These are phyloP conservation scores for Squalus acanthias DNA, from an alignment of 2,797 vertebrate species.

Conservation along the genomic window DNA sequence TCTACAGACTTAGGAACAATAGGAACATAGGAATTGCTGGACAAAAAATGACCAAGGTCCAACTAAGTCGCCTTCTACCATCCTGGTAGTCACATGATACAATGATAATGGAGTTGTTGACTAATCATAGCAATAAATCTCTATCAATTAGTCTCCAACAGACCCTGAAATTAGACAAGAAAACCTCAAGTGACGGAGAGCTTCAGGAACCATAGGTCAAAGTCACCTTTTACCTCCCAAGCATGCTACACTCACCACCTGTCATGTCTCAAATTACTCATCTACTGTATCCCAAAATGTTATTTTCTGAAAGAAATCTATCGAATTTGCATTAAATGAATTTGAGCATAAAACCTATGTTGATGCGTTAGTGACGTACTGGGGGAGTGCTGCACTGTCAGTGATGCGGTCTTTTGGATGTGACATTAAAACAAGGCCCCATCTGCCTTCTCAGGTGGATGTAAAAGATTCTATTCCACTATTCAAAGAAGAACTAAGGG, in stretches of 20 bases:
- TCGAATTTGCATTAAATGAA: background rate
- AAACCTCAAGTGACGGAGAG: too few relatives aligned
- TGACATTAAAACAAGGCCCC: background rate
- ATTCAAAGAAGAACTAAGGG: background rate
- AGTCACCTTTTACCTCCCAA: background rate
- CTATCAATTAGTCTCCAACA: too few relatives aligned
- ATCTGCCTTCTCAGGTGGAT: background rate
- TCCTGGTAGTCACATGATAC: too few relatives aligned
- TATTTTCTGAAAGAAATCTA: background rate
- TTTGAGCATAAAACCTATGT: background rate
- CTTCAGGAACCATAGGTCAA: background rate
- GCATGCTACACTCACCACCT: background rate
- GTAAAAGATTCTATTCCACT: background rate
- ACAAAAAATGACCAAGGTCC: background rate
- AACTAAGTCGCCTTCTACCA: too few relatives aligned
- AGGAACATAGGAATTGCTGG: background rate
- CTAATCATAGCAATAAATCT: too few relatives aligned
- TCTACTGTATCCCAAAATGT: background rate
- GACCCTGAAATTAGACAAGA: too few relatives aligned
- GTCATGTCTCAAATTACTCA: background rate
- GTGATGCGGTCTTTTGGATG: background rate
- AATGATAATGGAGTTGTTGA: too few relatives aligned
- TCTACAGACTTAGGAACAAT: background rate
- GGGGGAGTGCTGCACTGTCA: too few relatives aligned
- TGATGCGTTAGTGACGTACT: background rate